phyloP scores from a whole-genome alignment of 1,140 invertebrate genomes.

The Triops cancriformis region DNA sequence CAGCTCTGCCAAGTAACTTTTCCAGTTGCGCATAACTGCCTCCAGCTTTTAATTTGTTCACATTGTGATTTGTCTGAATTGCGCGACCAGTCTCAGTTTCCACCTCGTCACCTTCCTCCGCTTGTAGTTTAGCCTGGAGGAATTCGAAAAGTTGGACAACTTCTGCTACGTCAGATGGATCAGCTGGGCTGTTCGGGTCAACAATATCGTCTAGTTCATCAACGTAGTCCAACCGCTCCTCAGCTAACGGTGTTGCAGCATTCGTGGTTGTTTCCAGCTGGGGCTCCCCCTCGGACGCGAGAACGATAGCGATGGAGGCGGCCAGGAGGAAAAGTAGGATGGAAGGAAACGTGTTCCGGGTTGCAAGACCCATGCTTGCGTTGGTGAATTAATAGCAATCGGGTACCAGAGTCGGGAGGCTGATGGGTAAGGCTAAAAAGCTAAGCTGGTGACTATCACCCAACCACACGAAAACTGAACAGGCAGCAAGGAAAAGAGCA shows the following conservation, averaged over 20 bases:
- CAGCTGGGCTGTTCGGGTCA: slow-evolving; percentile 6
- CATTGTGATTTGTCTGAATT: not conserved
- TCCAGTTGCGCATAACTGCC: not conserved
- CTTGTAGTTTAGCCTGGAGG: not conserved
- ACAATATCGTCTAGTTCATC: not conserved
- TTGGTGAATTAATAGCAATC: not conserved
- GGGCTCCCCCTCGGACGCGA: not conserved
- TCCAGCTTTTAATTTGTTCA: not conserved
- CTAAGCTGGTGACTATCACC: not conserved
- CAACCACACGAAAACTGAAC: not conserved
- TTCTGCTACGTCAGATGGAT: not conserved
- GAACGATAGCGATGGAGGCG: not conserved
- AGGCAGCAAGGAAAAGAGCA: not conserved
- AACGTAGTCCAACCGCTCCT: not conserved
- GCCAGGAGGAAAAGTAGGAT: not conserved
- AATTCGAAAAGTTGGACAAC: not conserved
- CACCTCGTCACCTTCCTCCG: not conserved
- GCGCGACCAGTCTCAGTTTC: not conserved
- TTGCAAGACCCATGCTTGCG: not conserved
- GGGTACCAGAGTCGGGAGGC: not conserved
- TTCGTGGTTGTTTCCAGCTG: not conserved
- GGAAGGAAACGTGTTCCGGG: slow-evolving; percentile 1
- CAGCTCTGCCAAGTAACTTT: not conserved
- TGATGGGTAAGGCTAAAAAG: not conserved
- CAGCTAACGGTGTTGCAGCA: not conserved